A percentile compares a stretch with the other conserved stretches of the same genome.
phyloP scores from a whole-genome alignment of 2,797 vertebrate species.

The Echiichthys vipera region DNA sequence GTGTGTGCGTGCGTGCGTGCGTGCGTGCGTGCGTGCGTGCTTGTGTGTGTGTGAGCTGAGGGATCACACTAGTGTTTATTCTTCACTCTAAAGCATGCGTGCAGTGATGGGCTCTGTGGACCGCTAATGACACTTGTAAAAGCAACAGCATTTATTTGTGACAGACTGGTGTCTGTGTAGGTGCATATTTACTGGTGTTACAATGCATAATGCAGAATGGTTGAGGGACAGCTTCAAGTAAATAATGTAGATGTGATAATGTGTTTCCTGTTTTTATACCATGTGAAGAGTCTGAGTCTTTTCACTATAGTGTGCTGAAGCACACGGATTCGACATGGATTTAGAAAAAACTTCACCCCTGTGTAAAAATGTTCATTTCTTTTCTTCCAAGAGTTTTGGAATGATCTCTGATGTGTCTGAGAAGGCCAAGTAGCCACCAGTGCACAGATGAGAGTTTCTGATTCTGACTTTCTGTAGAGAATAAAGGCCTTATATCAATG shows the following conservation, averaged over 20 bases:
- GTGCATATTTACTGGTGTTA: slow-evolving; percentile 59
- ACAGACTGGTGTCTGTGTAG: slow-evolving; percentile 35
- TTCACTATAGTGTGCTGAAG: slow-evolving; percentile 29
- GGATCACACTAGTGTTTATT: slow-evolving; percentile 4
- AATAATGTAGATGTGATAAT: slow-evolving; percentile 70
- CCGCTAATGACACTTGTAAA: slow-evolving; percentile 58
- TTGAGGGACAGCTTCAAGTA: slow-evolving; percentile 44
- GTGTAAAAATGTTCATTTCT: slow-evolving; percentile 7
- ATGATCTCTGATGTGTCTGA: slow-evolving; percentile 8
- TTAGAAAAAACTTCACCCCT: slow-evolving; percentile 21
- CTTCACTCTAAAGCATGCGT: slow-evolving; percentile 14
- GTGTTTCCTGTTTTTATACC: slow-evolving; percentile 53
- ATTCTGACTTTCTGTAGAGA: slow-evolving; percentile 31
- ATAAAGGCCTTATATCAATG: slow-evolving; percentile 2
- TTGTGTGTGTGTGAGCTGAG: slow-evolving; percentile 1
- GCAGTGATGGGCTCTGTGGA: slow-evolving; percentile 34
- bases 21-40: neutral
- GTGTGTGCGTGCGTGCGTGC: neutral
- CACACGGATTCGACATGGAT: slow-evolving; percentile 23
- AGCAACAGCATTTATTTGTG: slow-evolving; percentile 40
- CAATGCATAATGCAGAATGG: slow-evolving; percentile 69
- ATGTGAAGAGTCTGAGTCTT: slow-evolving; percentile 29
- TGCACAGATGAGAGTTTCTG: slow-evolving; percentile 35
- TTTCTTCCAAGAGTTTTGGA: slow-evolving; percentile 10
- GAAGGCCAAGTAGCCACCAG: neutral